Percentiles rank a stretch among this genome's conserved stretches.
phyloP scores from a whole-genome alignment of 2,113 vertebrate genomes.

The Vanacampus margaritifer region DNA sequence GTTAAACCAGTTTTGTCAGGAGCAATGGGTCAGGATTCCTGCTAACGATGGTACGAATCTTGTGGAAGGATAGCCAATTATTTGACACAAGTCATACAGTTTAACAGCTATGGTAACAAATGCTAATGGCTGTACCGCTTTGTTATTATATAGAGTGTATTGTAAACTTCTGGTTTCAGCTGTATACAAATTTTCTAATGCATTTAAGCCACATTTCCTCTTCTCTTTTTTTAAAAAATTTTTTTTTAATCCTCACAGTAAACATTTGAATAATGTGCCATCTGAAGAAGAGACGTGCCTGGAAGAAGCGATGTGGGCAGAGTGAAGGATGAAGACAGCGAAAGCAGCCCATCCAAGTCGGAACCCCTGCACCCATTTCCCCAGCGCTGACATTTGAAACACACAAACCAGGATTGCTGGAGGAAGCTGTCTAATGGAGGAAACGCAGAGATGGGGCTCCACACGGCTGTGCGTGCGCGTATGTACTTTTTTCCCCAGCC shows the following conservation, averaged over 20 bases:
- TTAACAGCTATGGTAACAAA: too few species aligned
- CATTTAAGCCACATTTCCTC: background rate
- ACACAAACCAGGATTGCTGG: slow-evolving; percentile 8
- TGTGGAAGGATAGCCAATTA: too few species aligned
- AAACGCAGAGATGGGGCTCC: slow-evolving; percentile 7
- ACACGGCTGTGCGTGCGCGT: background rate
- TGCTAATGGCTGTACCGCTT: too few species aligned
- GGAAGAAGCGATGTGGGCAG: slow-evolving; percentile 3
- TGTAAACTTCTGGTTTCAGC: background rate
- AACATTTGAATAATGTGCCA: slow-evolving; percentile 23
- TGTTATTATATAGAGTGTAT: too few species aligned
- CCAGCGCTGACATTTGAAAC: slow-evolving; percentile 16
- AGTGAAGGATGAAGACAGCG: slow-evolving; percentile 14
- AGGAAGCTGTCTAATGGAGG: slow-evolving; percentile 8
- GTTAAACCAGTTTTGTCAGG: too few species aligned
- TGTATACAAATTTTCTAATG: background rate
- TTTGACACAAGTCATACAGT: too few species aligned
- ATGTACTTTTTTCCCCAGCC: slow-evolving; percentile 22
- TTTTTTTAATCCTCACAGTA: slow-evolving; percentile 51
- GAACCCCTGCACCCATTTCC: slow-evolving; percentile 27
- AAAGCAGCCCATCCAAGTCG: slow-evolving; percentile 14
- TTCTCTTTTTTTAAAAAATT: background rate
- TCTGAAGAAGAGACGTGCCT: slow-evolving; percentile 14
- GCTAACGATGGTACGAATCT: too few species aligned
- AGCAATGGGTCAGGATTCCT: too few species aligned